Evolutionary conservation across 2,888 invertebrate species (phyloP).

Genomic region (Cordilura impudica): DNA sequence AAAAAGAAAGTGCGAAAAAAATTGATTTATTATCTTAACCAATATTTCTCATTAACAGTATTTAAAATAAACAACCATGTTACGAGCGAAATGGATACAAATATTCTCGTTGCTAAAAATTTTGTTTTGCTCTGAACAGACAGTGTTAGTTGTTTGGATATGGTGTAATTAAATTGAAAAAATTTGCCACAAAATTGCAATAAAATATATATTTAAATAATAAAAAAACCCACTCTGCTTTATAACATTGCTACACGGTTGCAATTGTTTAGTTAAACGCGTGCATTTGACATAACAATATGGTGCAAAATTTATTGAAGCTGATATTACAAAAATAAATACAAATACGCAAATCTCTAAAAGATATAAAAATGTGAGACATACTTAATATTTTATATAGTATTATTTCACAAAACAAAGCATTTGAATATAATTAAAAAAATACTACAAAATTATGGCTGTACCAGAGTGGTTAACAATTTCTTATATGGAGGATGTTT

Average conservation of each 20-base stretch:
- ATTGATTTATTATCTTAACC: too few relatives aligned
- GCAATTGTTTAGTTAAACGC: background rate
- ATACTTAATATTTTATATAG: slow-evolving; percentile 8
- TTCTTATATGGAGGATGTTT: slow-evolving; percentile 68
- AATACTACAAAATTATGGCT: slow-evolving; percentile 54
- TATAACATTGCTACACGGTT: background rate
- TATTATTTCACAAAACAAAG: background rate
- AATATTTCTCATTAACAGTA: too few relatives aligned
- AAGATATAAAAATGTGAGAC: slow-evolving; percentile 21
- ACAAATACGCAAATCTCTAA: background rate
- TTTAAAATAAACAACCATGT: too few relatives aligned
- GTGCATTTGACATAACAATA: background rate
- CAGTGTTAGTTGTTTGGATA: too few relatives aligned
- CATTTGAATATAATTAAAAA: background rate
- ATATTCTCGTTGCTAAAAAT: too few relatives aligned
- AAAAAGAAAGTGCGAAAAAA: too few relatives aligned
- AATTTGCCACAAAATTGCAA: background rate
- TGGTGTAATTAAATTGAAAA: background rate
- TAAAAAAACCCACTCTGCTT: slow-evolving; percentile 22
- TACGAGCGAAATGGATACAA: too few relatives aligned
- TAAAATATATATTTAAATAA: slow-evolving; percentile 1
- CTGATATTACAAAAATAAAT: background rate
- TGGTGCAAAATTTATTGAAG: background rate
- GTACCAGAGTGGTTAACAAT: slow-evolving; percentile 73
- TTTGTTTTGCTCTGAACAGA: too few relatives aligned